Base-by-base conservation (phyloP, 2,888 invertebrate genomes). In the Anoplius nigerrimus region DNA sequence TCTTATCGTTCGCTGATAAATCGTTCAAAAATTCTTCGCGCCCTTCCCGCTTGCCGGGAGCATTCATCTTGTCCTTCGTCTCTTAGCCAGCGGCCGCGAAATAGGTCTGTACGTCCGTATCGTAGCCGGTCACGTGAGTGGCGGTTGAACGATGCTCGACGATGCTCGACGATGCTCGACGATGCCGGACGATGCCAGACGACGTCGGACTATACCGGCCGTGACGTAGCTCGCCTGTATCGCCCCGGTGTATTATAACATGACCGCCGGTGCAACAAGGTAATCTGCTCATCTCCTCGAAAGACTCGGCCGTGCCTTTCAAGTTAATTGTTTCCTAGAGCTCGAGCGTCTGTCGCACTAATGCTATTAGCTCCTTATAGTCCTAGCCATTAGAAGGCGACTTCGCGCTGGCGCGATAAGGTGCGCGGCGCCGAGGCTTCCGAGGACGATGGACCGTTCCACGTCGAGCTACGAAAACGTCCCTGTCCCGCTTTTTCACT, bases 271-370 rank as follows among this genome's bases (percentile, higher is more conserved):
- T 60, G 66, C 75, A 78, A 80, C 74, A 66, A 72, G 66, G 60
- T 76, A 80, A 80, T 80, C 78, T 75, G 70, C 71, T 79, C 71
- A 72, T 79, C 74, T 71, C 64, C 69, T 60, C 72, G 71, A 80
- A 81, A 77, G 81, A 81, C 75, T 75, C 69, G 71, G 69, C 70
- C n/a, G 65, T 69, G 52, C 71, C 80, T 75, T 74, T 75, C 71
- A 75, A 71, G 71, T 76, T 78, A 81, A 81, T 82, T 80, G 75
- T 82, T 80, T 80, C 72, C 64, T 54, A 15, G 70, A 53, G 63
- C 72, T 72, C 56, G 63, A 48, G 55, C 60, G 62, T 65, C 62
- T 54, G 62, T 53, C 63, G 63, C 21, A 72, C 67, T 79, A 80
- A 80, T 75, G 69, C 67, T 65, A 76, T 80, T 80, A 80, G 62